These are phyloP conservation scores for Kradibia gibbosae DNA, from an alignment of 1,140 invertebrate genomes.

Conservation along the genomic window DNA sequence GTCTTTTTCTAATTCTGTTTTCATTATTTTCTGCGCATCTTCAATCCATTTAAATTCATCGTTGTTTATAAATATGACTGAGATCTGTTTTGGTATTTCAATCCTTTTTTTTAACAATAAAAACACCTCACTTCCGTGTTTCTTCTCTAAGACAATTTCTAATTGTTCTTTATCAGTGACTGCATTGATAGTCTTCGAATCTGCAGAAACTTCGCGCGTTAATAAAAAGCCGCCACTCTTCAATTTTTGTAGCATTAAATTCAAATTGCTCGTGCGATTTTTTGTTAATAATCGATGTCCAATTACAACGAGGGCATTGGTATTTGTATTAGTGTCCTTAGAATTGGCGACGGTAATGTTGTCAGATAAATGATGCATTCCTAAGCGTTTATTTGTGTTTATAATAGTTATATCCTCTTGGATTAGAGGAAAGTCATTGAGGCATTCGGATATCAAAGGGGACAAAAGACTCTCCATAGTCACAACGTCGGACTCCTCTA, in stretches of 20 bases:
- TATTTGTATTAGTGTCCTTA: slow-evolving; percentile 74
- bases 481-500: slow-evolving; percentile 73
- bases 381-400: slow-evolving; percentile 62
- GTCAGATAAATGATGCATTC: slow-evolving; percentile 69
- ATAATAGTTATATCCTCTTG: slow-evolving; percentile 64
- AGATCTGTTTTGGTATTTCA: slow-evolving; percentile 55
- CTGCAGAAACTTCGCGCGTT: slow-evolving; percentile 61
- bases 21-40: slow-evolving; percentile 73
- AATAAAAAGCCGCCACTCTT: slow-evolving; percentile 69
- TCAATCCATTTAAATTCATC: slow-evolving; percentile 73
- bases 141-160: slow-evolving; percentile 62
- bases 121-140: slow-evolving; percentile 59
- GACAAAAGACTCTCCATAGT: slow-evolving; percentile 68
- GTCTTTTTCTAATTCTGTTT: slow-evolving; percentile 67
- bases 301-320: slow-evolving; percentile 74
- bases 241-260: slow-evolving; percentile 56
- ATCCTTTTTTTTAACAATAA: slow-evolving; percentile 61
- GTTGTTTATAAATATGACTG: slow-evolving; percentile 63
- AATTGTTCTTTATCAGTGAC: slow-evolving; percentile 55
- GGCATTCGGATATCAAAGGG: slow-evolving; percentile 72
- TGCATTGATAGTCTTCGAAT: slow-evolving; percentile 54
- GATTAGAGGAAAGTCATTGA: slow-evolving; percentile 76
- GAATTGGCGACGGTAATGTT: slow-evolving; percentile 74
- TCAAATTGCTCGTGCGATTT: slow-evolving; percentile 51
- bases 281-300: slow-evolving; percentile 56